Evolutionary conservation across 2,113 vertebrate species (phyloP).

Genomic region (Paedocypris sp.): DNA sequence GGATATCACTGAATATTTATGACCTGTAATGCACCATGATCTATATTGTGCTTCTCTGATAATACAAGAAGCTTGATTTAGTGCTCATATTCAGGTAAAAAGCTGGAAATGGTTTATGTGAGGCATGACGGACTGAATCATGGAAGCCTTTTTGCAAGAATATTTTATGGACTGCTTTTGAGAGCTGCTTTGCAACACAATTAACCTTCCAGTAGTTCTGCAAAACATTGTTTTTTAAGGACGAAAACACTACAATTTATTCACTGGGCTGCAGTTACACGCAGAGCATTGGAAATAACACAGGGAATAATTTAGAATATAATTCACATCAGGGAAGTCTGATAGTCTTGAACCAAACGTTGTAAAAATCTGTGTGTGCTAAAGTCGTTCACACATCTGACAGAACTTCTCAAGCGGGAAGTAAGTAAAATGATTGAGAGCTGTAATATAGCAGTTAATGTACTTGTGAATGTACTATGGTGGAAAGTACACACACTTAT

Average conservation of each 20-base stretch:
- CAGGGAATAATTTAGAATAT: too few species aligned
- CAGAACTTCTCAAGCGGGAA: too few species aligned
- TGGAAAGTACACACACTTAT: too few species aligned
- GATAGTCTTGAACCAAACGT: too few species aligned
- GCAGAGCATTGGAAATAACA: too few species aligned
- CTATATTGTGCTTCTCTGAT: neutral
- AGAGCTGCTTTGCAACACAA: constrained; percentile 1
- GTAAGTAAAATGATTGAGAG: too few species aligned
- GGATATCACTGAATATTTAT: constrained; percentile 25
- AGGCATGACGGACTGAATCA: neutral
- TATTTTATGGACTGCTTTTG: constrained; percentile 1
- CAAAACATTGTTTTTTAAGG: neutral
- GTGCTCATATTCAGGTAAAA: neutral
- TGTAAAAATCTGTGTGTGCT: too few species aligned
- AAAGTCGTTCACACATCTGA: too few species aligned
- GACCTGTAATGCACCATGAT: constrained; percentile 1
- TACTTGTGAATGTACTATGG: too few species aligned
- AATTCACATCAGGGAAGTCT: too few species aligned
- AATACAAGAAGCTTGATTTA: neutral
- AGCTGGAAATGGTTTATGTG: neutral
- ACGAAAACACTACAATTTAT: neutral
- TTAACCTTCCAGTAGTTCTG: neutral
- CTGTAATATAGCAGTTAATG: too few species aligned
- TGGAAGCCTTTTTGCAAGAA: neutral
- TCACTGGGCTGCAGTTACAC: neutral